A percentile compares a stretch with the other conserved stretches of the same genome.
These are phyloP conservation scores for Halcyon senegalensis DNA, from an alignment of 2,113 vertebrate species.

Conservation along the genomic window DNA sequence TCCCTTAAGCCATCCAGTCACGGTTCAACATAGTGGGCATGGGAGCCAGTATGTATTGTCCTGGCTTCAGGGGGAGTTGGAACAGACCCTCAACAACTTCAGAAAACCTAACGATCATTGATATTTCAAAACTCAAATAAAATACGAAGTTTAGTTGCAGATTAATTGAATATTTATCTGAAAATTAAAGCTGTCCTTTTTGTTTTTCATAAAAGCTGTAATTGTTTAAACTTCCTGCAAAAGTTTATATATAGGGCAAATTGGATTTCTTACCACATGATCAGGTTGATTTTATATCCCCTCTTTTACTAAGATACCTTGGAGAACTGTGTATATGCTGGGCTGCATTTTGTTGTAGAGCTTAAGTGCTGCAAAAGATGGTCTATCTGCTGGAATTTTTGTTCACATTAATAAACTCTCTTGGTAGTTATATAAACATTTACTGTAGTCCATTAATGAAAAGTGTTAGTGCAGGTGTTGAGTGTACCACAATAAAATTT, in stretches of 20 bases:
- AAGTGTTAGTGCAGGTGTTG: slow-evolving; percentile 47
- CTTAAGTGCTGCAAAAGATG: slow-evolving; percentile 46
- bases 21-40: rapidly evolving
- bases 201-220: background rate
- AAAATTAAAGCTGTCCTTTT: background rate
- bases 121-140: background rate
- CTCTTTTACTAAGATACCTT: background rate
- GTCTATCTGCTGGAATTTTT: slow-evolving; percentile 35
- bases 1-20: background rate
- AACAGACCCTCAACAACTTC: background rate
- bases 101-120: background rate
- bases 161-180: background rate
- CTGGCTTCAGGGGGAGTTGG: background rate
- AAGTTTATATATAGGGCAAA: background rate
- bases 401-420: slow-evolving; percentile 37
- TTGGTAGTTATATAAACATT: slow-evolving; percentile 54
- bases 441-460: slow-evolving; percentile 42
- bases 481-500: slow-evolving; percentile 38
- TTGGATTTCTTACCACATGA: background rate
- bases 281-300: background rate
- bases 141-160: background rate
- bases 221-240: background rate
- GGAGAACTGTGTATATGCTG: background rate
- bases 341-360: slow-evolving; percentile 3
- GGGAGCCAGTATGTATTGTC: background rate